phyloP scores from a whole-genome alignment of 1,140 invertebrate genomes.

The Coboldia fuscipes region DNA sequence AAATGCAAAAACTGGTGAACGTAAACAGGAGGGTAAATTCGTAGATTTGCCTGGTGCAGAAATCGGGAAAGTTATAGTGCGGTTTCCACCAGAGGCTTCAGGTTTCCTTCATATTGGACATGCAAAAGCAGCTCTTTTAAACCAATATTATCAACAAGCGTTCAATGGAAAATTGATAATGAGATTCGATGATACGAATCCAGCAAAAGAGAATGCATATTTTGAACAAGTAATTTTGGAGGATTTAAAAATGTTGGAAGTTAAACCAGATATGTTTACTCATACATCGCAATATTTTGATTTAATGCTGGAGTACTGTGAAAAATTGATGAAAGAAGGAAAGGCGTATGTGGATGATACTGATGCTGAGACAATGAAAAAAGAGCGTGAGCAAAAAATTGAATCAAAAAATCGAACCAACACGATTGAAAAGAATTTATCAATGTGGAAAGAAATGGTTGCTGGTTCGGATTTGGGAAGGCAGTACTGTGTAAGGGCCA shows the following conservation, averaged over 20 bases:
- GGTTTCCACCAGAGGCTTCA: conserved; percentile 97
- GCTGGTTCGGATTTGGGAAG: conserved; percentile 55
- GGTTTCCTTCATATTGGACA: conserved; percentile 97
- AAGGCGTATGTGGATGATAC: conserved; percentile 96
- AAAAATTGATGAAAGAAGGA: conserved; percentile 64
- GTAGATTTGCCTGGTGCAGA: conserved; percentile 89
- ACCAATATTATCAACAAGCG: conserved; percentile 88
- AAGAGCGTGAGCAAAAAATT: conserved; percentile 70
- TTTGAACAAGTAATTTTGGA: conserved; percentile 96
- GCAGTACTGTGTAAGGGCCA: conserved; percentile 84
- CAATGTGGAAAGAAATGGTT: conserved; percentile 92
- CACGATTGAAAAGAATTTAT: conserved; percentile 65
- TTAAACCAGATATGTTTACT: conserved; percentile 83
- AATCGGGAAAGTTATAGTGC: conserved; percentile 82
- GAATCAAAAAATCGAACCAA: conserved; percentile 77
- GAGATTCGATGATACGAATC: conserved; percentile 99
- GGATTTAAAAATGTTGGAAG: conserved; percentile 77
- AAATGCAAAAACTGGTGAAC: conserved; percentile 17
- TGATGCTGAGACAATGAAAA: conserved; percentile 83
- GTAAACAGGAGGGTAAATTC: conserved; percentile 82
- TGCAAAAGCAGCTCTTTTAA: conserved; percentile 94
- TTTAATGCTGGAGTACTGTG: conserved; percentile 68
- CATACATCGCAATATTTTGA: conserved; percentile 98
- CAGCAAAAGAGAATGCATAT: conserved; percentile 95
- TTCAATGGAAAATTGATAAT: conserved; percentile 93